These are phyloP conservation scores for Tribolium castaneum DNA, from an alignment of 1,140 invertebrate genomes.

Conservation along the genomic window DNA sequence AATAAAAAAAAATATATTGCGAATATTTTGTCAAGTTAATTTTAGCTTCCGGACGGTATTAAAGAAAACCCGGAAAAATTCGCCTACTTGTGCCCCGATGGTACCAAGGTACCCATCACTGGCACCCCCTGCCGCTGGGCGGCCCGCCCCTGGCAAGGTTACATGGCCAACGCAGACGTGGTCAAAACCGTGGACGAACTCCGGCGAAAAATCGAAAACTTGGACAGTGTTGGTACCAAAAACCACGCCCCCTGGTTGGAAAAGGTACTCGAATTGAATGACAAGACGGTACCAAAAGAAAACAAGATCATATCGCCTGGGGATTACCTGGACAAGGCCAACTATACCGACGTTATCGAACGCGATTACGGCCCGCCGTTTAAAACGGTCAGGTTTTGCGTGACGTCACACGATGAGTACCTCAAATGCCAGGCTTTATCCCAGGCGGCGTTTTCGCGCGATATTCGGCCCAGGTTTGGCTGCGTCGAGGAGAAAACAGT, in stretches of 20 bases:
- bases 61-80: conserved; percentile 71
- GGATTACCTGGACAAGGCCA: conserved; percentile 75
- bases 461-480: conserved; percentile 77
- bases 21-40: too few species aligned
- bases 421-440: conserved; percentile 76
- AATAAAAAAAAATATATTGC: too few species aligned
- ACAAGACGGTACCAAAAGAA: conserved; percentile 71
- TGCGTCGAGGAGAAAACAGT: conserved; percentile 70
- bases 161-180: conserved; percentile 73
- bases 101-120: conserved; percentile 74
- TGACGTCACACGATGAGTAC: conserved; percentile 70
- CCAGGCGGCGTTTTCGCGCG: conserved; percentile 76
- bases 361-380: conserved; percentile 71
- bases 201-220: conserved; percentile 57
- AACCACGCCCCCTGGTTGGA: conserved; percentile 66
- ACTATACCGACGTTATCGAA: conserved; percentile 84
- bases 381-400: conserved; percentile 72
- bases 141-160: conserved; percentile 82
- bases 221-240: conserved; percentile 65
- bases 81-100: conserved; percentile 85
- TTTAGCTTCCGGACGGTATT: conserved; percentile 64
- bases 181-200: conserved; percentile 66
- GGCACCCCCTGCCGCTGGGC: conserved; percentile 82
- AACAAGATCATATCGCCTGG: conserved; percentile 72
- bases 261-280: conserved; percentile 67